Evolutionary conservation across 1,140 invertebrate species (phyloP), one percentile per base, ranked within the genome.

Genomic region (Leptinotarsa defecta): DNA sequence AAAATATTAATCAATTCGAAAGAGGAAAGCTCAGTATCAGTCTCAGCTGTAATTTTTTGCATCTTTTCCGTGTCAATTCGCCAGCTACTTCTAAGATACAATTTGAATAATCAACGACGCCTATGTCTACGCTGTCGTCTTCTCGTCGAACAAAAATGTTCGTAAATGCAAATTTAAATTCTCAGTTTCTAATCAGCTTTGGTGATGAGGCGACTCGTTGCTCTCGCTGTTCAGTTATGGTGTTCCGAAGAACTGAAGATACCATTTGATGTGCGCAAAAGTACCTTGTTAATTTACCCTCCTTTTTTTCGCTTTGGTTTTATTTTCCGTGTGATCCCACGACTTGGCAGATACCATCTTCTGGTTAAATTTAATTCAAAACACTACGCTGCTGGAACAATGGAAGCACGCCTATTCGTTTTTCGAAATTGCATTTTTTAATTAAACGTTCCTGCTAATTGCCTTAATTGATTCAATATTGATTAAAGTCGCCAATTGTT

Each of bases 361-460:
- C 67, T 65, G 69, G 76, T 73, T 76, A 69, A 74, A 77, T 77
- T 77, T 74, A 73, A 77, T 74, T 77, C 73, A 77, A 77, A 77
- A 72, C 63, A 68, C 76, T 52, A 34, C 69, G 73, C 64, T 71
- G 70, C 73, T 72, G 72, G 70, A 65, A 76, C 71, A 76, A 76
- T 76, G 75, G 75, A 74, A 13, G 64, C 22, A 65, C 64, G 64
- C 64, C 64, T 65, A 65, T 65, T 65, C 64, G 20, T 65, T 65
- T 65, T 65, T 65, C 20, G 20, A 65, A 65, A 65, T 65, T 65
- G 64, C 64, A 65, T 65, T 65, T 65, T 65, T 65, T 65, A 65
- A 65, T 65, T 65, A 22, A 34, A 65, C 64, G 20, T 65, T 65
- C n/a, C 64, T 65, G 27, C 64, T 65, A 65, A 65, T 65, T 65